These are phyloP conservation scores for Clamator glandarius DNA, from an alignment of 2,797 vertebrate species.

Conservation along the genomic window DNA sequence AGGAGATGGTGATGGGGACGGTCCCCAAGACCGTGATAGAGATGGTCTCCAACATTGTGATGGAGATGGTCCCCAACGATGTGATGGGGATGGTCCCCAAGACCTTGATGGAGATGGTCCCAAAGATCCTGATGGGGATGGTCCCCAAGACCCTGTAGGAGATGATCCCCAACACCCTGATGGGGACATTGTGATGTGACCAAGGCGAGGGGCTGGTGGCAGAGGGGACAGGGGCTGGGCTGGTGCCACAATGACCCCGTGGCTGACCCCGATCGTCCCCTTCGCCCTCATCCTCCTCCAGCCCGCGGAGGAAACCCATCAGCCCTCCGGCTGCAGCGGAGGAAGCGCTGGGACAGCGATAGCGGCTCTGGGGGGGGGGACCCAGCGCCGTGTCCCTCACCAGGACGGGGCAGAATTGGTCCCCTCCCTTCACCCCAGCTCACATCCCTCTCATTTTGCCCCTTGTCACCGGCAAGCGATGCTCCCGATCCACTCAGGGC, in stretches of 20 bases:
- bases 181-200: too few species aligned
- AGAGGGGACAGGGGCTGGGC: background rate
- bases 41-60: too few species aligned
- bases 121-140: too few species aligned
- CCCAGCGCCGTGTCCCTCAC: rapidly evolving
- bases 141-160: too few species aligned
- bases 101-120: too few species aligned
- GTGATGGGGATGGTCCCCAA: too few species aligned
- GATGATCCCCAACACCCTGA: too few species aligned
- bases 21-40: too few species aligned
- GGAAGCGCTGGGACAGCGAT: background rate
- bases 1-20: too few species aligned
- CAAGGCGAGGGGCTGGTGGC: background rate
- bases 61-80: too few species aligned
- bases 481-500: background rate
- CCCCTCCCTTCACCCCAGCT: background rate
- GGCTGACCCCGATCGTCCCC: background rate
- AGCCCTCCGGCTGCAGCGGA: background rate
- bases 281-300: background rate
- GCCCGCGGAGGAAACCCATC: background rate
- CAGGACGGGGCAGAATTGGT: background rate
- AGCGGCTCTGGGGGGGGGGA: rapidly evolving
- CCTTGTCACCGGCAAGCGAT: rapidly evolving
- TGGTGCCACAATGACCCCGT: background rate
- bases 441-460: too few species aligned